A percentile compares a stretch with the other conserved stretches of the same genome.
These are phyloP conservation scores for Xylota sylvarum DNA, from an alignment of 2,888 invertebrate genomes.

Conservation along the genomic window DNA sequence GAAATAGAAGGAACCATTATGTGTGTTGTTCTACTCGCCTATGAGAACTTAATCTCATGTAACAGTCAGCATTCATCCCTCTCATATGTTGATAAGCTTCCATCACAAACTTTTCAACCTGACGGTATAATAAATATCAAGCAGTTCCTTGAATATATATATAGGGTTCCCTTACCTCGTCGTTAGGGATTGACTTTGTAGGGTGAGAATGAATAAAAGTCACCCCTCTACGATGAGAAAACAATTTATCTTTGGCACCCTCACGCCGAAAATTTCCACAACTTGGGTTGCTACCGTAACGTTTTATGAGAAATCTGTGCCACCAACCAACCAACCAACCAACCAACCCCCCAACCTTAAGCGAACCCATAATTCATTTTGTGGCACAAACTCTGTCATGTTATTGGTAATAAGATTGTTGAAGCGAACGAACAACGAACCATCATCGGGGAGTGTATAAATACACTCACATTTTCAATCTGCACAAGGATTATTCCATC, in stretches of 20 bases:
- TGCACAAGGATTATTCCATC: slow-evolving; percentile 18
- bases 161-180: neutral
- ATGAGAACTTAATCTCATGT: slow-evolving; percentile 13
- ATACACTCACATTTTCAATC: slow-evolving; percentile 28
- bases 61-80: slow-evolving; percentile 12
- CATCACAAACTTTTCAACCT: slow-evolving; percentile 54
- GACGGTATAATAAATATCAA: slow-evolving; percentile 50
- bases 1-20: neutral
- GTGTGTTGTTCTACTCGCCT: neutral
- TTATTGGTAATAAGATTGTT: slow-evolving; percentile 67
- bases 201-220: slow-evolving; percentile 22
- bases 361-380: slow-evolving; percentile 64
- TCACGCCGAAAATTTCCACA: slow-evolving; percentile 58
- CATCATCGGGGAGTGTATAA: slow-evolving; percentile 8
- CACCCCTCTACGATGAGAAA: slow-evolving; percentile 50
- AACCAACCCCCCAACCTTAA: neutral
- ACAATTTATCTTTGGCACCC: slow-evolving; percentile 70
- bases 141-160: slow-evolving; percentile 27
- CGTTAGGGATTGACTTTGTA: neutral
- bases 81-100: slow-evolving; percentile 44
- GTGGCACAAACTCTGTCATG: slow-evolving; percentile 54
- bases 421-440: slow-evolving; percentile 46
- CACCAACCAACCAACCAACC: no score
- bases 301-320: slow-evolving; percentile 70
- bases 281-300: slow-evolving; percentile 24